A percentile compares a stretch with the other conserved stretches of the same genome.
Evolutionary conservation across 2,888 invertebrate genomes (phyloP).

Genomic region (Andrena camellia): DNA sequence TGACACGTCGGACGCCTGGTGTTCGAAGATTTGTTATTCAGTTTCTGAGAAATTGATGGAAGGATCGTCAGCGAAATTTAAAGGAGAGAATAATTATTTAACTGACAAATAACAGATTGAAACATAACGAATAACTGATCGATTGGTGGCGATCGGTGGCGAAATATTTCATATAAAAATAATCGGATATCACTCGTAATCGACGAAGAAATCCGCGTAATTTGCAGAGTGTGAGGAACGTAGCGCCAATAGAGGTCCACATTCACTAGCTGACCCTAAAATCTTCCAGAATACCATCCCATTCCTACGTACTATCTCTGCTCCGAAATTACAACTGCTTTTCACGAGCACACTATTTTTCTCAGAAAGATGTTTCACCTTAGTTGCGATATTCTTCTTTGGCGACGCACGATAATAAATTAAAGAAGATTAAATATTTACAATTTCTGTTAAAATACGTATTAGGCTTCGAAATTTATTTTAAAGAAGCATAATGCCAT

Average conservation of each 20-base stretch:
- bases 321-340: background rate
- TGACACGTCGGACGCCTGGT: background rate
- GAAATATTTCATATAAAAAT: conserved; percentile 9
- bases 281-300: conserved; percentile 17
- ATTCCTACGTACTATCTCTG: background rate
- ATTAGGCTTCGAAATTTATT: too few relatives aligned
- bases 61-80: too few relatives aligned
- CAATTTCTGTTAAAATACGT: background rate
- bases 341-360: background rate
- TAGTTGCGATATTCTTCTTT: background rate
- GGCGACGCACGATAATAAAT: background rate
- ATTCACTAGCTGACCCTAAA: conserved; percentile 14
- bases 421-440: background rate
- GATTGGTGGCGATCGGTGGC: background rate
- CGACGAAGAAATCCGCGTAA: conserved; percentile 6
- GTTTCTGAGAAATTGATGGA: background rate
- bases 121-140: conserved; percentile 23
- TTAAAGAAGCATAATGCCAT: background rate
- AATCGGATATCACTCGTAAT: conserved; percentile 27
- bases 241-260: conserved; percentile 25
- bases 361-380: background rate
- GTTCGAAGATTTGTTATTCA: conserved; percentile 9
- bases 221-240: conserved; percentile 7
- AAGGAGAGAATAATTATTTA: background rate
- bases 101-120: conserved; percentile 19